A percentile compares a stretch with the other conserved stretches of the same genome.
phyloP scores from a whole-genome alignment of 2,797 vertebrate genomes.

The Scarus forsteni region DNA sequence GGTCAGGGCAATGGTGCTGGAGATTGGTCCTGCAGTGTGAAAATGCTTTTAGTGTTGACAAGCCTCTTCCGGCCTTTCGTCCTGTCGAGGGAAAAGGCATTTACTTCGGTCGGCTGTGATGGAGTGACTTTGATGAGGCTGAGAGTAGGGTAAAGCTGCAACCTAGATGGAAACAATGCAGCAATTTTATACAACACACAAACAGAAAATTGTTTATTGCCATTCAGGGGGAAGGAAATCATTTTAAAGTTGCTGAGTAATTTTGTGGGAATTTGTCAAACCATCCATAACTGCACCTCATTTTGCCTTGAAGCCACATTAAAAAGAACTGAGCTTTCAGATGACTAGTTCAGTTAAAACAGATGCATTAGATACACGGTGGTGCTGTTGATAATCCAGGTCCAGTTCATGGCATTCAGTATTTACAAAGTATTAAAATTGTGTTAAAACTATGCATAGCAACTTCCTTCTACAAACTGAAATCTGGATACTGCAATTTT shows the following conservation, averaged over 20 bases:
- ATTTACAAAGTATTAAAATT: no score
- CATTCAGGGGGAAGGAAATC: conserved; percentile 18
- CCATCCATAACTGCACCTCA: not conserved
- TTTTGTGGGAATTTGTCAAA: conserved; percentile 18
- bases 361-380: no score
- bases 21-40: conserved; percentile 69
- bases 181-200: conserved; percentile 35
- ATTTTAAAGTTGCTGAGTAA: conserved; percentile 3
- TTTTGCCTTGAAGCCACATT: conserved; percentile 15
- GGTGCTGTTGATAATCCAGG: no score
- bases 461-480: no score
- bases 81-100: conserved; percentile 62
- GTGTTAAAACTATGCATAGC: no score
- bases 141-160: conserved; percentile 37
- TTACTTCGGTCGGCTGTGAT: conserved; percentile 61
- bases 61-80: conserved; percentile 37
- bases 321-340: not conserved
- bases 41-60: conserved; percentile 75
- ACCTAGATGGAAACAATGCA: conserved; percentile 50
- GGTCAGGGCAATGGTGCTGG: conserved; percentile 49
- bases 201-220: conserved; percentile 43
- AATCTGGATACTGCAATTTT: no score
- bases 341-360: no score
- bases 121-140: conserved; percentile 61
- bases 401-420: no score